Base-by-base conservation (phyloP, 2,888 invertebrate species). In the Pegoplata infirma region DNA sequence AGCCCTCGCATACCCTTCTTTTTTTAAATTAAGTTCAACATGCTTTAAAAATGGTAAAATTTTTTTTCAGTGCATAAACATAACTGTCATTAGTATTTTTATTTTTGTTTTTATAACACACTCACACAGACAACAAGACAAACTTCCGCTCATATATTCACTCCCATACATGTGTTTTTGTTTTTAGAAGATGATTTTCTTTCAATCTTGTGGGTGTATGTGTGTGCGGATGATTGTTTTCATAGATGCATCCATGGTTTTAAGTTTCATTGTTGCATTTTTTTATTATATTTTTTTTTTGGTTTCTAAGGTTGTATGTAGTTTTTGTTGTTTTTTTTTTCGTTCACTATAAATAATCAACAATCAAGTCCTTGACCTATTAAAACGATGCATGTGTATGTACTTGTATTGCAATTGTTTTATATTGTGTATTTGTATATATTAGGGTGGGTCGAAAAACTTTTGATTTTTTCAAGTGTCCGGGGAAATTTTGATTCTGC, bases 311-410 rank as follows among this genome's bases (percentile, higher is more conserved):
- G 47, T 28, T 36, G 17, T 40, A 28, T 51, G 32, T 71, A 66
- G 66, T 47, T 76, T 40, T 10, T 68, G 36, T 51, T 28, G 67
- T 28, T 6, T 28, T 5, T 28, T 32, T 32, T 7, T 32, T 32
- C 3, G 10, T 32, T 32, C 67, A 59, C 44, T 53, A 68, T 72
- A 73, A 77, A 73, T 68, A 77, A 73, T 77, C 58, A 66, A 72
- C 67, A 67, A 77, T 73, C 56, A 78, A 78, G 78, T 74, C 78
- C 78, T 78, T 78, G 78, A 78, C 78, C 78, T 74, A 78, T 78
- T 53, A 68, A 74, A 67, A 44, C 44, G n/a, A 66, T 55, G 28
- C 53, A 67, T 32, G 32, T 10, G 1, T 2, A 10, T 10, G 12
- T 32, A 1, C 32, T 32, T 32, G 32, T 32, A 32, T 32, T 32